phyloP scores from a whole-genome alignment of 2,113 vertebrate genomes.

The Nicator chloris region DNA sequence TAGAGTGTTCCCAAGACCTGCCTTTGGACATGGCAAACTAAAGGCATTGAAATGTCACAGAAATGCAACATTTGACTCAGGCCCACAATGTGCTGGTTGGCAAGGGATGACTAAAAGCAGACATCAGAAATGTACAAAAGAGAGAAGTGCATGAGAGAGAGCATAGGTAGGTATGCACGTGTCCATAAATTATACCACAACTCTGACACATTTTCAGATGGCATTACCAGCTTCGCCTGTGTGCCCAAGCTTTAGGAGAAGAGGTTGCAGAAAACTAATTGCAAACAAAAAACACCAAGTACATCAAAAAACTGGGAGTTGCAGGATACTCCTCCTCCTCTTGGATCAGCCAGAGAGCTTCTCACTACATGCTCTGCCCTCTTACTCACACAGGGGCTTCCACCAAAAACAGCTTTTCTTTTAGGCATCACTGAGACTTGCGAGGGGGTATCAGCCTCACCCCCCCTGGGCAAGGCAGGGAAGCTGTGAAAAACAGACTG shows the following conservation, averaged over 20 bases:
- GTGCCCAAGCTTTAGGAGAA: background rate
- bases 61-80: background rate
- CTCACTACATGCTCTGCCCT: background rate
- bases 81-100: background rate
- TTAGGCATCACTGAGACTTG: background rate
- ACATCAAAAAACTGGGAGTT: background rate
- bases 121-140: background rate
- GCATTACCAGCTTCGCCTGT: background rate
- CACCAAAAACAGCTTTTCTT: background rate
- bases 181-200: background rate
- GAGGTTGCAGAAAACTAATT: background rate
- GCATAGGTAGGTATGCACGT: accelerated
- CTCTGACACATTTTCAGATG: background rate
- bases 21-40: background rate
- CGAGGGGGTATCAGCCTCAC: background rate
- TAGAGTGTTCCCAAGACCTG: background rate
- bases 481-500: background rate
- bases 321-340: background rate
- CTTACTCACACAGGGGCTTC: background rate
- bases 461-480: background rate
- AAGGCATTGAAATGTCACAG: background rate
- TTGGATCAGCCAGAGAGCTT: background rate
- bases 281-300: background rate
- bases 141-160: background rate
- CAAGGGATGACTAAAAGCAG: background rate